Percentiles rank a stretch among this genome's conserved stretches.
These are phyloP conservation scores for Percina caprodes DNA, from an alignment of 2,113 vertebrate genomes.

Conservation along the genomic window DNA sequence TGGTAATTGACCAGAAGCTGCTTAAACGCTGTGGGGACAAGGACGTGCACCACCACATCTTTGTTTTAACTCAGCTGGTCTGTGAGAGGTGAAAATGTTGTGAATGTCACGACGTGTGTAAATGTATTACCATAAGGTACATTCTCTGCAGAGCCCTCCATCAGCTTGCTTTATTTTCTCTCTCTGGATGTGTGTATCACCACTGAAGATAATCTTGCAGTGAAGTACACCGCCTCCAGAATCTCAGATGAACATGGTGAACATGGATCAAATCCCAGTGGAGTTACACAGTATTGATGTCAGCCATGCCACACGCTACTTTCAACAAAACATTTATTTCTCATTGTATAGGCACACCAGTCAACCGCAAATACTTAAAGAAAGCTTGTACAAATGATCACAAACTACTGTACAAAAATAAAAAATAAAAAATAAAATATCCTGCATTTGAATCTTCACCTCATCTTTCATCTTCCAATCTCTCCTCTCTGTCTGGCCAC, in stretches of 20 bases:
- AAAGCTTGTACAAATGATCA: too few species aligned
- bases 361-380: too few species aligned
- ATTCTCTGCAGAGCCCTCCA: background rate
- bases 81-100: background rate
- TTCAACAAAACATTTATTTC: too few species aligned
- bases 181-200: slow-evolving; percentile 8
- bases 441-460: too few species aligned
- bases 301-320: too few species aligned
- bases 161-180: background rate
- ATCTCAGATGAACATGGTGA: slow-evolving; percentile 33
- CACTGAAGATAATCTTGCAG: slow-evolving; percentile 6
- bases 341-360: too few species aligned
- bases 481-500: too few species aligned
- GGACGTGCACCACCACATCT: background rate
- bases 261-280: slow-evolving; percentile 46
- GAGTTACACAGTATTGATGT: background rate
- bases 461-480: too few species aligned
- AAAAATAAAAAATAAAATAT: too few species aligned
- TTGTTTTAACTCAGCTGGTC: background rate
- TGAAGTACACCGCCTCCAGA: slow-evolving; percentile 35
- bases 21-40: background rate
- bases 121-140: background rate
- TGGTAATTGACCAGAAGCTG: background rate
- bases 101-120: background rate
- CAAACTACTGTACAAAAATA: too few species aligned